Percentiles rank a stretch among this genome's conserved stretches.
phyloP scores from a whole-genome alignment of 2,797 vertebrate species.

The Trachurus trachurus region DNA sequence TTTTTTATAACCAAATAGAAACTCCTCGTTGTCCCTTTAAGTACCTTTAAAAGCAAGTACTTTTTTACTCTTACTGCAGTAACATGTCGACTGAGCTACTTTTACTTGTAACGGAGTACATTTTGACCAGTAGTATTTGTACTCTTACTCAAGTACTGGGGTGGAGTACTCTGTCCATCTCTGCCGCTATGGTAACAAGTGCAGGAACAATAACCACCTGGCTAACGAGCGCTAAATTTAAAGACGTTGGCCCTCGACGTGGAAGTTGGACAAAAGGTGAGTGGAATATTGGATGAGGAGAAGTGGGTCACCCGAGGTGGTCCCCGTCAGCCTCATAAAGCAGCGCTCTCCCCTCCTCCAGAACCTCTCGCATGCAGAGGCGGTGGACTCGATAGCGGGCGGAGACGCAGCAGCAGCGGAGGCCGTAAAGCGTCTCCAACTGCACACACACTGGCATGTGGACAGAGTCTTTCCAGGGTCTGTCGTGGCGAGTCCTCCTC shows the following conservation, averaged over 20 bases:
- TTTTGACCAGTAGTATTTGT: no score
- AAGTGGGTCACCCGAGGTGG: slow-evolving; percentile 54
- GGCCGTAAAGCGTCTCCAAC: slow-evolving; percentile 37
- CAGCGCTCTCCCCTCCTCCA: no score
- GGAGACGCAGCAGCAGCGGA: slow-evolving; percentile 28
- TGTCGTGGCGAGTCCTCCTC: slow-evolving; percentile 47
- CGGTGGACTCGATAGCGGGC: slow-evolving; percentile 53
- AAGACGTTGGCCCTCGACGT: slow-evolving; percentile 31
- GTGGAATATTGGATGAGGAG: slow-evolving; percentile 62
- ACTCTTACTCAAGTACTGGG: no score
- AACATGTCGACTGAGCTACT: no score
- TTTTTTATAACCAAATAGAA: no score
- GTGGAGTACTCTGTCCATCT: no score
- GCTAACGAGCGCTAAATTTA: slow-evolving; percentile 46
- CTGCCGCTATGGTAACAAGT: background rate
- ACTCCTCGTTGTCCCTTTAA: no score
- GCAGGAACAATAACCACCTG: slow-evolving; percentile 14
- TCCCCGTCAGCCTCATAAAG: slow-evolving; percentile 52
- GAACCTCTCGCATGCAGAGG: slow-evolving; percentile 16
- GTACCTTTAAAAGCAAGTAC: no score
- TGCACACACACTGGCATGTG: slow-evolving; percentile 28
- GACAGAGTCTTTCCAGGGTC: slow-evolving; percentile 38
- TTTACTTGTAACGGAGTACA: no score
- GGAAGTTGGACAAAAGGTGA: slow-evolving; percentile 54
- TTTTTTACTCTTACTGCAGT: no score